phyloP scores from a whole-genome alignment of 1,140 invertebrate species.

The Spodoptera frugiperda region DNA sequence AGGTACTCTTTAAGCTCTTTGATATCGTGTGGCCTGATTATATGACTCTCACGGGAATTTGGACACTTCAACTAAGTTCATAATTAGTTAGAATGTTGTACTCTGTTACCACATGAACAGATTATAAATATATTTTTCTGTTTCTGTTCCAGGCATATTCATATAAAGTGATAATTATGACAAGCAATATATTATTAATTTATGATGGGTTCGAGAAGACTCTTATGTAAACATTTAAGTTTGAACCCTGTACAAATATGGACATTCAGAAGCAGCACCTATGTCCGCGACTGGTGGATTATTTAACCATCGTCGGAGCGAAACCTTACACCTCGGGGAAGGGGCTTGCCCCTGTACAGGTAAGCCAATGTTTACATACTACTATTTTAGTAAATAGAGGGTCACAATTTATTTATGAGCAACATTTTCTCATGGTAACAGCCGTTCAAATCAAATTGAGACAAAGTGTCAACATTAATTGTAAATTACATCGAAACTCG shows the following conservation, averaged over 20 bases:
- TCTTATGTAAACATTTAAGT: conserved; percentile 59
- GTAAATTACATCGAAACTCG: background rate
- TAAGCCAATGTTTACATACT: conserved; percentile 67
- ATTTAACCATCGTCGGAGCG: conserved; percentile 98
- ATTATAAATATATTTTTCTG: too few species aligned
- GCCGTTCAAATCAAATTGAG: too few species aligned
- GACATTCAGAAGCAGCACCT: conserved; percentile 93
- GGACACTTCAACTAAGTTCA: too few species aligned
- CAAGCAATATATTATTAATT: conserved; percentile 80
- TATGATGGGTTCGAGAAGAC: conserved; percentile 73
- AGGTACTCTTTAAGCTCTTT: too few species aligned
- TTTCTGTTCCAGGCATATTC: conserved; percentile 70
- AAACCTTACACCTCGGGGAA: conserved; percentile 90
- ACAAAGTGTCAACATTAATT: too few species aligned
- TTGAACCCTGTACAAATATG: conserved; percentile 75
- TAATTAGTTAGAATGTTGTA: background rate
- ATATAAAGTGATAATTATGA: conserved; percentile 79
- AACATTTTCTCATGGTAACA: too few species aligned
- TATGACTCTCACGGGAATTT: too few species aligned
- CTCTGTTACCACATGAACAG: too few species aligned
- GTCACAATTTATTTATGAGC: too few species aligned
- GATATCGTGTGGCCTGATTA: too few species aligned
- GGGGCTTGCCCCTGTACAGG: conserved; percentile 91
- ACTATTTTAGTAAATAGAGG: too few species aligned
- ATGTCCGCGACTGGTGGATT: conserved; percentile 96